These are phyloP conservation scores for Cremastobaeus sp. DNA, from an alignment of 2,888 invertebrate species.

Conservation along the genomic window DNA sequence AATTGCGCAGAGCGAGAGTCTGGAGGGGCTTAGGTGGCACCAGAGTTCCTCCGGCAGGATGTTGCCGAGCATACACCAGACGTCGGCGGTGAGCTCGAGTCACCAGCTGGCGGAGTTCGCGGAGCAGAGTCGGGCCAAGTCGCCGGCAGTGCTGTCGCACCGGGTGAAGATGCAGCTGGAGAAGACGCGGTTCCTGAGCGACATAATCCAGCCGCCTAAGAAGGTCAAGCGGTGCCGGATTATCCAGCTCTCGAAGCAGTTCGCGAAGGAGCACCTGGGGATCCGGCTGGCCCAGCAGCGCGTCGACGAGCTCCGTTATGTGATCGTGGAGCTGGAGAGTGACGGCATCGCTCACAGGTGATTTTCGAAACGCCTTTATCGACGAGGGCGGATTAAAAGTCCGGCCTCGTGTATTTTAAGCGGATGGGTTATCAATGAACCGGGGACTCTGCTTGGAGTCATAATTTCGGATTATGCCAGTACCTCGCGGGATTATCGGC, in stretches of 20 bases:
- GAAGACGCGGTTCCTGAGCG: slow-evolving; percentile 74
- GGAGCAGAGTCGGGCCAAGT: slow-evolving; percentile 15
- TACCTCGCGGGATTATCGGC: too few relatives aligned
- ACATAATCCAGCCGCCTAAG: slow-evolving; percentile 72
- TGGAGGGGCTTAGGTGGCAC: slow-evolving; percentile 75
- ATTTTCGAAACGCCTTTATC: slow-evolving; percentile 27
- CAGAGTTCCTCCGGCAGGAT: slow-evolving; percentile 73
- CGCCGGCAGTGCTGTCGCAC: slow-evolving; percentile 65
- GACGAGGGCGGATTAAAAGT: not conserved
- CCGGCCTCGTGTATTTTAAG: slow-evolving; percentile 1
- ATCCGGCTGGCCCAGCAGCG: slow-evolving; percentile 85
- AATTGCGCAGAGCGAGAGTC: slow-evolving; percentile 59
- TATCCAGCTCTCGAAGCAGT: slow-evolving; percentile 83
- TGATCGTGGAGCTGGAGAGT: slow-evolving; percentile 78
- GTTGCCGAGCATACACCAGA: slow-evolving; percentile 74
- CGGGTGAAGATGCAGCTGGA: slow-evolving; percentile 74
- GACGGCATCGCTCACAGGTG: slow-evolving; percentile 80
- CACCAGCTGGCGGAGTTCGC: slow-evolving; percentile 43
- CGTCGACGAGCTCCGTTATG: slow-evolving; percentile 70
- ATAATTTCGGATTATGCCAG: too few relatives aligned
- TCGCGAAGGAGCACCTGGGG: slow-evolving; percentile 84
- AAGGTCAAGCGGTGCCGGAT: slow-evolving; percentile 81
- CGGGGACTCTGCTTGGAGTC: too few relatives aligned
- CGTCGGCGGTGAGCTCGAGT: slow-evolving; percentile 36
- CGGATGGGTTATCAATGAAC: slow-evolving; percentile 8